phyloP scores from a whole-genome alignment of 2,113 vertebrate genomes.

The Ardeotis arabs region DNA sequence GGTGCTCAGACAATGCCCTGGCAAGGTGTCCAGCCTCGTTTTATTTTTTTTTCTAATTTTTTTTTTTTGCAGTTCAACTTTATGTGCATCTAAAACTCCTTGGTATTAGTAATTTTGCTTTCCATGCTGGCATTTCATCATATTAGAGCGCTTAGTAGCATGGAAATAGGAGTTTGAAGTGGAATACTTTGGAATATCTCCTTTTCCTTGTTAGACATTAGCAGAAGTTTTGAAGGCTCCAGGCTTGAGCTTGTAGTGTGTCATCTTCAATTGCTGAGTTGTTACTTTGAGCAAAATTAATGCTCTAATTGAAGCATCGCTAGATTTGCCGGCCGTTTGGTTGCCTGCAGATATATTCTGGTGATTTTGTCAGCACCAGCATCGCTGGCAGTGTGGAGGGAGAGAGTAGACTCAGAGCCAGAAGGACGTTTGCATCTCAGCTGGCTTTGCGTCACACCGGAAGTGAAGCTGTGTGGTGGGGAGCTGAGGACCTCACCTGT shows the following conservation, averaged over 20 bases:
- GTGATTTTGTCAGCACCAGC: not conserved
- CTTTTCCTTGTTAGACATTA: not conserved
- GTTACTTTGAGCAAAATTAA: not conserved
- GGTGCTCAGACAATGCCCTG: not conserved
- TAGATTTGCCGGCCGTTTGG: not conserved
- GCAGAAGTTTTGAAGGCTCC: not conserved
- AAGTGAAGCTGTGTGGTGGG: not conserved
- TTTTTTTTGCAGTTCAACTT: not conserved
- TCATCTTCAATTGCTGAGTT: not conserved
- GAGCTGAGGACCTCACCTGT: not conserved
- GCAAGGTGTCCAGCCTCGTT: not conserved
- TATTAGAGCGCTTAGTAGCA: not conserved
- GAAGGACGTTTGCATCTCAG: not conserved
- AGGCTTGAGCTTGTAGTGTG: rapidly evolving
- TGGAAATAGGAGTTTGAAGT: not conserved
- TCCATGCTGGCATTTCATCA: not conserved
- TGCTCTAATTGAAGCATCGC: not conserved
- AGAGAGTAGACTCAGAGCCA: not conserved
- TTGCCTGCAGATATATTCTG: not conserved
- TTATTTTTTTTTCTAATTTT: not conserved
- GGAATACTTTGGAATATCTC: not conserved
- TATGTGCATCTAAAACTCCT: not conserved
- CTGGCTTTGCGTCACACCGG: not conserved
- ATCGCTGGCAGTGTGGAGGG: not conserved
- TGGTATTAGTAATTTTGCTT: not conserved